phyloP scores from a whole-genome alignment of 2,113 vertebrate genomes.

The Neopipo cinnamomea region DNA sequence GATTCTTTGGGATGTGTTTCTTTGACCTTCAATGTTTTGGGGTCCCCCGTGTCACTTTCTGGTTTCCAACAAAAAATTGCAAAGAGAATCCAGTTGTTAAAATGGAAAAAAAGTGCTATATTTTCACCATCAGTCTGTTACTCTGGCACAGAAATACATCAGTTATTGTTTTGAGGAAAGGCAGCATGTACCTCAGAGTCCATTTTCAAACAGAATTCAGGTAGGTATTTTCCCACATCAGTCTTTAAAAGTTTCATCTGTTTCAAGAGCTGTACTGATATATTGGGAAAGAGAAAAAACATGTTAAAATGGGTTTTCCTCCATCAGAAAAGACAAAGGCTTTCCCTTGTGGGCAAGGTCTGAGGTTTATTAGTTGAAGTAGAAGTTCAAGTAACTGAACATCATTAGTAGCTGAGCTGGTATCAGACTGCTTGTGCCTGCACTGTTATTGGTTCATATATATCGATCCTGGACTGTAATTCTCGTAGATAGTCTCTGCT shows the following conservation, averaged over 20 bases:
- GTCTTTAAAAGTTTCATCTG: background rate
- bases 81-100: background rate
- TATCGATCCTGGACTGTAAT: background rate
- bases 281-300: background rate
- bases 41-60: background rate
- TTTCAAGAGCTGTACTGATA: background rate
- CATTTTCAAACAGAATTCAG: background rate
- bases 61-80: background rate
- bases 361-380: background rate
- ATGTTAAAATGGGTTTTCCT: background rate
- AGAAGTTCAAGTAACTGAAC: background rate
- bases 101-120: background rate
- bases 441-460: background rate
- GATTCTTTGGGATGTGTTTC: background rate
- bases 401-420: background rate
- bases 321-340: background rate
- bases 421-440: background rate
- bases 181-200: background rate
- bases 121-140: background rate
- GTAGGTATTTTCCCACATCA: background rate
- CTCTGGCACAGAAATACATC: background rate
- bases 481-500: background rate
- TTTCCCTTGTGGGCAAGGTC: background rate
- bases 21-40: background rate
- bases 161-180: background rate